These are phyloP conservation scores for Troglohyphantes excavatus DNA, from an alignment of 2,888 invertebrate species.

Conservation along the genomic window DNA sequence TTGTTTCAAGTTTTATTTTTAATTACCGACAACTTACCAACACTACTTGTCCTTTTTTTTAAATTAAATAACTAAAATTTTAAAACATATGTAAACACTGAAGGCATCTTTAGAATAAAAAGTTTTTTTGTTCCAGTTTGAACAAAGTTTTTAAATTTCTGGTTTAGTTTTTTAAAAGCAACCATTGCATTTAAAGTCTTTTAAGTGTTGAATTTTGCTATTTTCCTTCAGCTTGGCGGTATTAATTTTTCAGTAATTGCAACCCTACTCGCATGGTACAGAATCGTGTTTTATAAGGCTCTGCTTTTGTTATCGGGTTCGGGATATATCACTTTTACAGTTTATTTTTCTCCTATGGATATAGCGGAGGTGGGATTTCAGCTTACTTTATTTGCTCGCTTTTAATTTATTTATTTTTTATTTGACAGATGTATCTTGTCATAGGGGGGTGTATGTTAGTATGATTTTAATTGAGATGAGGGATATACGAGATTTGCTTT, in stretches of 20 bases:
- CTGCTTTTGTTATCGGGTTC: constrained; percentile 32
- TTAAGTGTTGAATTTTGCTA: too few species aligned
- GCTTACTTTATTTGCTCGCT: background rate
- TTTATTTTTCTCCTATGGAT: background rate
- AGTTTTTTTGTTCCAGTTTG: too few species aligned
- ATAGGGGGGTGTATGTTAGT: background rate
- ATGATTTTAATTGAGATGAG: background rate
- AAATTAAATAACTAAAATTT: too few species aligned
- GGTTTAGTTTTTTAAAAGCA: too few species aligned
- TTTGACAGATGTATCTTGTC: constrained; percentile 42
- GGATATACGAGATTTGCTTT: background rate
- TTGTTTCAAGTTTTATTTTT: too few species aligned
- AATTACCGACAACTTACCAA: too few species aligned
- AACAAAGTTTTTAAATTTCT: too few species aligned
- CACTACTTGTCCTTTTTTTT: too few species aligned
- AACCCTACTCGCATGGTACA: background rate
- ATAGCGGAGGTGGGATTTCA: constrained; percentile 22
- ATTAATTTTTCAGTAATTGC: background rate
- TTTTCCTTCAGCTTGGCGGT: background rate
- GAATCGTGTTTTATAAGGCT: constrained; percentile 4
- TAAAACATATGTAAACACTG: too few species aligned
- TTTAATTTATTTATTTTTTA: background rate
- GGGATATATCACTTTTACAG: constrained; percentile 40
- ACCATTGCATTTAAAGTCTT: too few species aligned
- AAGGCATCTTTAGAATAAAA: too few species aligned